These are phyloP conservation scores for Raillietiella orientalis DNA, from an alignment of 2,888 invertebrate genomes.

Conservation along the genomic window DNA sequence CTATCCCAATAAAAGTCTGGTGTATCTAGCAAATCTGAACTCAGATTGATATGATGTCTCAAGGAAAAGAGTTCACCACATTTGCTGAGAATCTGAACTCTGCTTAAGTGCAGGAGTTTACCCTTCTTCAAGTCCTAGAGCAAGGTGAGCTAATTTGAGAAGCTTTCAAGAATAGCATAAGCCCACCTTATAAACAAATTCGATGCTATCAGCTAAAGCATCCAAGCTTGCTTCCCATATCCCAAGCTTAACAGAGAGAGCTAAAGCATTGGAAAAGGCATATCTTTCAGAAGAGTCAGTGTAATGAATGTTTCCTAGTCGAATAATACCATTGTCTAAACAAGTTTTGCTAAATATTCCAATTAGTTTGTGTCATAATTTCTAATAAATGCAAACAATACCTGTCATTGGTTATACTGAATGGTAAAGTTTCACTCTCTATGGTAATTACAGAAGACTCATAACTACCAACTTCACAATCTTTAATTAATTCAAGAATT, in stretches of 20 bases:
- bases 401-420: no score
- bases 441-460: slow-evolving; percentile 27
- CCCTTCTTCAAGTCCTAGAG: slow-evolving; percentile 33
- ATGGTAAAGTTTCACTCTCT: slow-evolving; percentile 51
- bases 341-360: slow-evolving; percentile 12
- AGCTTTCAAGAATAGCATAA: not conserved
- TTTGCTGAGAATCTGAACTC: slow-evolving; percentile 34
- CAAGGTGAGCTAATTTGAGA: slow-evolving; percentile 1
- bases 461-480: slow-evolving; percentile 34
- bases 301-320: slow-evolving; percentile 14
- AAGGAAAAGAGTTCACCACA: slow-evolving; percentile 64
- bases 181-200: slow-evolving; percentile 29
- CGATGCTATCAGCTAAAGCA: slow-evolving; percentile 46
- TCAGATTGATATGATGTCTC: slow-evolving; percentile 61
- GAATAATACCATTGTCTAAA: slow-evolving; percentile 16
- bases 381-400: no score
- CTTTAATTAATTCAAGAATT: slow-evolving; percentile 33
- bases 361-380: not conserved
- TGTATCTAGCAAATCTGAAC: slow-evolving; percentile 71
- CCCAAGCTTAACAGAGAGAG: slow-evolving; percentile 68
- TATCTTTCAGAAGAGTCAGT: slow-evolving; percentile 53
- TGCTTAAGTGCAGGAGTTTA: slow-evolving; percentile 28
- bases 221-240: slow-evolving; percentile 73
- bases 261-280: slow-evolving; percentile 76
- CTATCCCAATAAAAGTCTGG: slow-evolving; percentile 98